These are phyloP conservation scores for Apamea sordens DNA, from an alignment of 2,888 invertebrate species.

Conservation along the genomic window DNA sequence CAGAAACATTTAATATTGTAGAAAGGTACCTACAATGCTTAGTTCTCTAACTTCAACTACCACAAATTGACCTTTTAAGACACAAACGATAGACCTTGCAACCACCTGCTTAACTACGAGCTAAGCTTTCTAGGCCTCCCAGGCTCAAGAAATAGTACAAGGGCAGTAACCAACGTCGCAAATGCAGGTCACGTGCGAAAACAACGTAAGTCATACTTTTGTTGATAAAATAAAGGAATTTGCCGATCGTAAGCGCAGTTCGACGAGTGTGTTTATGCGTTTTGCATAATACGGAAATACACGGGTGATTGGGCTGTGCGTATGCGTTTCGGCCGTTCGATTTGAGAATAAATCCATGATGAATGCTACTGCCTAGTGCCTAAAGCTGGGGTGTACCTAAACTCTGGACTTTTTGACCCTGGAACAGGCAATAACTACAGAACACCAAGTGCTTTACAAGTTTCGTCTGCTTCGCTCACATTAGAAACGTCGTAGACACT, in stretches of 20 bases:
- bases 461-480: neutral
- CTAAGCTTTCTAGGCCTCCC: constrained; percentile 24
- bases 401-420: neutral
- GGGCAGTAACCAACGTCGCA: constrained; percentile 22
- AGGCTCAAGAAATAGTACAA: constrained; percentile 44
- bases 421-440: neutral
- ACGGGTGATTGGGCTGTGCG: constrained; percentile 16
- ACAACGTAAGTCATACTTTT: constrained; percentile 33
- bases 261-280: constrained; percentile 31
- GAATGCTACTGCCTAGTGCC: neutral
- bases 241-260: constrained; percentile 53
- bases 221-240: constrained; percentile 60
- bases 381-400: neutral
- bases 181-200: constrained; percentile 31
- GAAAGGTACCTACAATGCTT: neutral
- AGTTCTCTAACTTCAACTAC: constrained; percentile 20
- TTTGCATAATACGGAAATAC: constrained; percentile 34
- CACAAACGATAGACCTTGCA: constrained; percentile 28
- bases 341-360: neutral
- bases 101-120: constrained; percentile 7
- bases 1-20: neutral
- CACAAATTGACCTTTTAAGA: constrained; percentile 32
- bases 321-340: neutral
- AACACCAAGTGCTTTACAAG: neutral
- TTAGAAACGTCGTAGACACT: neutral